Conservation (phyloP, 1,140 invertebrate species). For the Melanaphis sacchari region DNA sequence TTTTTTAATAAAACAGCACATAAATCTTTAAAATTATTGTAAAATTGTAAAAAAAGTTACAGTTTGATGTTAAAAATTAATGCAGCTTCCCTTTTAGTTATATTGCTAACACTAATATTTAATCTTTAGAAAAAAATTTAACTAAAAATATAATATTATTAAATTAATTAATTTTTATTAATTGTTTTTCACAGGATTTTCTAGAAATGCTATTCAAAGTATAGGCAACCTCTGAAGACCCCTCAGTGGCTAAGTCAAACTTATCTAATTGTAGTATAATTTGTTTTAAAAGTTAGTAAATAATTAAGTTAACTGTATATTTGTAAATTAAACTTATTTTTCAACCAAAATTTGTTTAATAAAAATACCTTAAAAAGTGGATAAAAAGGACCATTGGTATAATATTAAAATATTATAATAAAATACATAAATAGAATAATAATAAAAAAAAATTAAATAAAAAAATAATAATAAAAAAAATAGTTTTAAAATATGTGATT, state of each 20-base stretch:
- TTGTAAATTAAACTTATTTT: not conserved
- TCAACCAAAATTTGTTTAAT: not conserved
- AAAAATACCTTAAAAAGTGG: constrained; percentile 1
- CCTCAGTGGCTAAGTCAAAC: not conserved
- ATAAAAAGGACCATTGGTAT: not conserved
- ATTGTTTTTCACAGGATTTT: not conserved
- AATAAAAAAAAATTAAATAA: not conserved
- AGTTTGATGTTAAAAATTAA: too few species aligned
- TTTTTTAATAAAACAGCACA: not conserved
- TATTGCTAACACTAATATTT: not conserved
- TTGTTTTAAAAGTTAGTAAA: not conserved
- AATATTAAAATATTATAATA: constrained; percentile 27
- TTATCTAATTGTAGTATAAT: not conserved
- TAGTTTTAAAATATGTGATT: not conserved
- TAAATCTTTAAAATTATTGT: not conserved
- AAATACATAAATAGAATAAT: not conserved
- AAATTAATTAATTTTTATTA: not conserved
- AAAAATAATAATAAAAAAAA: constrained; percentile 21
- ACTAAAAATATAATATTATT: not conserved
- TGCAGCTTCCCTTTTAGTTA: not conserved
- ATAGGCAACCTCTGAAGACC: not conserved
- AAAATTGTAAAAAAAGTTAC: not conserved
- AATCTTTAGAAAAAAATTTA: not conserved
- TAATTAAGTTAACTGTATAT: not conserved
- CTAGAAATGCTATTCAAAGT: not conserved